phyloP scores from a whole-genome alignment of 1,140 invertebrate species.

The Hirudo medicinalis region DNA sequence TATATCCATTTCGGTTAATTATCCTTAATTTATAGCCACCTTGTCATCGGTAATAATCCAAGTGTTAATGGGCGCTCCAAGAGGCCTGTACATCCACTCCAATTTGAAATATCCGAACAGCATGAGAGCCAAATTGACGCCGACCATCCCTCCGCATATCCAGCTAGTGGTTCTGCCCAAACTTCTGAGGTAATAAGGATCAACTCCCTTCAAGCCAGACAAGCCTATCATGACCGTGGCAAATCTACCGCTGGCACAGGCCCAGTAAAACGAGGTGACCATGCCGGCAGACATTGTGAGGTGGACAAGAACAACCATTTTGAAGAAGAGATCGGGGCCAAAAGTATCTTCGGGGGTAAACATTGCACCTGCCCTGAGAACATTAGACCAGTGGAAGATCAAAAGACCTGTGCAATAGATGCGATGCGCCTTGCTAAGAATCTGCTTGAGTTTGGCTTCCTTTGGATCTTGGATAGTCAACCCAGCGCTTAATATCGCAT shows the following conservation, averaged over 20 bases:
- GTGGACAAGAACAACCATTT: neutral
- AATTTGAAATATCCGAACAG: constrained; percentile 1
- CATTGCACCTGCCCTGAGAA: neutral
- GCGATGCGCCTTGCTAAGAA: too few species aligned
- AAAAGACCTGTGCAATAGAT: neutral
- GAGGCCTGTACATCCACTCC: neutral
- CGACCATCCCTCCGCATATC: neutral
- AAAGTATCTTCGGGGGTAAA: neutral
- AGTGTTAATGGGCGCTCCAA: neutral
- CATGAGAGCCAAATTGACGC: neutral
- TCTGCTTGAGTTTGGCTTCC: too few species aligned
- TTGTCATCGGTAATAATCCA: constrained; percentile 2
- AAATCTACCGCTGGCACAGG: neutral
- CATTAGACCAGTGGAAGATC: neutral
- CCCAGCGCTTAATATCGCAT: too few species aligned
- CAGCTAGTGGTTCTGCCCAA: neutral
- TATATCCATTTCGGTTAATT: too few species aligned
- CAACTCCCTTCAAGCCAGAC: neutral
- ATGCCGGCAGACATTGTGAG: neutral
- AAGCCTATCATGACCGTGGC: neutral
- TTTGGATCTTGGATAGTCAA: too few species aligned
- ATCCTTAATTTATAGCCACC: neutral
- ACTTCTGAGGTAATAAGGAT: neutral
- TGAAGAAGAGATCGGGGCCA: constrained; percentile 6
- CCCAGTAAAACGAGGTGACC: neutral